Base-by-base conservation (phyloP, 2,113 vertebrate species). In the Percopsis transmontana region DNA sequence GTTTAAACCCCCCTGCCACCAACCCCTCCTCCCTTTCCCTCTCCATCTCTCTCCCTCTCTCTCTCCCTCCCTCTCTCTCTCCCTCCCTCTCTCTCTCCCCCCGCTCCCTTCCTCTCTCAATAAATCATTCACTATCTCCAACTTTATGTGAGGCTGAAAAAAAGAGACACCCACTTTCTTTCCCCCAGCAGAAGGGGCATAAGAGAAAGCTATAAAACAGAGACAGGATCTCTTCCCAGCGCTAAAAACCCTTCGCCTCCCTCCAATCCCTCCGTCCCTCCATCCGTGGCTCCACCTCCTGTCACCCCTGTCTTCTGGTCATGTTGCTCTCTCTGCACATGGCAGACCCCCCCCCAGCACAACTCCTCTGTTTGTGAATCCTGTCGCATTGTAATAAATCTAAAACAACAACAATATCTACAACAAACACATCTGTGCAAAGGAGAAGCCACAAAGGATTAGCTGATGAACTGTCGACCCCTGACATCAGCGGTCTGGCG, bases 1-100 rank as follows among this genome's bases (percentile, higher is more conserved):
- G 93, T 95, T 95, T 95, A 92, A 94, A 91, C 91, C 93, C 92
- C 94, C 93, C 91, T 92, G 88, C 93, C 91, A 88, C 88, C 82
- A 87, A 89, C 81, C 89, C 88, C 68, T 87, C 73, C 82, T 77
- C 74, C 70, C 50, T 42, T 72, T 64, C 48, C 21, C 42, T 33
- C 87, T 85, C 61, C 52, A 19, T 14, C 38, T 2, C 55, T 27
- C 33, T 11, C 33, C 15, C 53, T 38, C 45, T 33, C 62, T 64
- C 58, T 52, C 62, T 66, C 18, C 10, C 50, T 52, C 50, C 3
- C 50, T 52, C 50, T 21, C 50, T 19, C 47, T 19, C 15, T 19
- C 47, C 8, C 87, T 86, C 57, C 55, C 76, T 54, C 45, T 83
- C 72, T 72, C 68, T 64, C 56, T 73, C 69, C 77, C 63, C 68